Percentiles rank a stretch among this genome's conserved stretches.
phyloP scores from a whole-genome alignment of 2,113 vertebrate species.

The Phaetusa simplex region DNA sequence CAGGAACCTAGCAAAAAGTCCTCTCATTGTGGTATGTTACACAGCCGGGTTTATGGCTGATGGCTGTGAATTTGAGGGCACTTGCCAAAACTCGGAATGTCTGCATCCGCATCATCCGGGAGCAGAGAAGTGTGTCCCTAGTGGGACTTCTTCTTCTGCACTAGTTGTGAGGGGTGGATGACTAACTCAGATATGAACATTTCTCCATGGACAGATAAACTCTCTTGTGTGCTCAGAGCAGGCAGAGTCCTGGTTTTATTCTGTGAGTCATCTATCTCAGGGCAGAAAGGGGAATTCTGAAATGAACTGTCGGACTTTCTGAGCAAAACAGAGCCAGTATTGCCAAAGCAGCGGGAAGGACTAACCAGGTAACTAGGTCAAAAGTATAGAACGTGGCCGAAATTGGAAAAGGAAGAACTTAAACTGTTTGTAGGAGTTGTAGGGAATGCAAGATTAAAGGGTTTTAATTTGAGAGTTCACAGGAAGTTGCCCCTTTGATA shows the following conservation, averaged over 20 bases:
- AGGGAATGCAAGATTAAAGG: neutral
- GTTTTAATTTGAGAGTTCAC: neutral
- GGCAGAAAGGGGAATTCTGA: neutral
- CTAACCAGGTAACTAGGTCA: neutral
- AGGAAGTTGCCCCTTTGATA: neutral
- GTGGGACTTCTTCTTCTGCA: neutral
- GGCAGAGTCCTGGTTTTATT: neutral
- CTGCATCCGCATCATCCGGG: neutral
- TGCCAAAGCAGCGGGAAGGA: neutral
- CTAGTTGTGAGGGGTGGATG: neutral
- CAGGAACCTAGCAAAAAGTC: neutral
- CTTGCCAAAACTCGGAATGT: neutral
- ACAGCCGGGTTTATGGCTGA: neutral
- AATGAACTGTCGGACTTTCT: neutral
- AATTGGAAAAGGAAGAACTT: neutral
- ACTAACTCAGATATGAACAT: fast-evolving
- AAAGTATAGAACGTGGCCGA: neutral
- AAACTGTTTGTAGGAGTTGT: neutral
- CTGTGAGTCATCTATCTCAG: neutral
- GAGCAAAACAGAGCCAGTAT: neutral
- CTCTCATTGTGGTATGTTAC: neutral
- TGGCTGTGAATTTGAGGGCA: neutral
- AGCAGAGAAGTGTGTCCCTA: neutral
- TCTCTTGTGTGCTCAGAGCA: neutral
- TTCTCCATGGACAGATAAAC: neutral